phyloP scores from a whole-genome alignment of 2,888 invertebrate species.

The Drosophila stalkeri region DNA sequence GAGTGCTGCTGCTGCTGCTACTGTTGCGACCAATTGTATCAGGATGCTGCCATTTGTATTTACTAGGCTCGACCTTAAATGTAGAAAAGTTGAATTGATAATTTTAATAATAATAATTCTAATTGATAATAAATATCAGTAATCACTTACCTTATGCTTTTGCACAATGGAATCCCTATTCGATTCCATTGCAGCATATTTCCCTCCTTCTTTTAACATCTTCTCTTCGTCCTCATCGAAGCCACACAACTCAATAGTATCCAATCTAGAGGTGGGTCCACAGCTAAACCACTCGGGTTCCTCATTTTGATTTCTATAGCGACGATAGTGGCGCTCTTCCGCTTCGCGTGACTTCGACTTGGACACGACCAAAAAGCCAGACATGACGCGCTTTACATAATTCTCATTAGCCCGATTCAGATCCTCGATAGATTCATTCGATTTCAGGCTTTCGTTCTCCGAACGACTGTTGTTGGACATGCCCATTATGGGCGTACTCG shows the following conservation, averaged over 20 bases:
- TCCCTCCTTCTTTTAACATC: constrained; percentile 43
- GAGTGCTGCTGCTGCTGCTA: constrained; percentile 26
- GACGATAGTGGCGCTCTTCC: constrained; percentile 78
- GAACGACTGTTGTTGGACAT: constrained; percentile 58
- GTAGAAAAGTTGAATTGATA: background rate
- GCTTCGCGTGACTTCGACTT: constrained; percentile 77
- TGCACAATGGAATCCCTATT: constrained; percentile 45
- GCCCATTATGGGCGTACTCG: constrained; percentile 62
- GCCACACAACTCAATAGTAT: constrained; percentile 83
- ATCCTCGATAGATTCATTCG: constrained; percentile 67
- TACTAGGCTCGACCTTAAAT: constrained; percentile 49
- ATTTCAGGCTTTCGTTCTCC: constrained; percentile 62
- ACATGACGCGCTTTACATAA: constrained; percentile 82
- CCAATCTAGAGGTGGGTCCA: constrained; percentile 83
- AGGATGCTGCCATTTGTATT: constrained; percentile 59
- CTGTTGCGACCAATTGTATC: constrained; percentile 37
- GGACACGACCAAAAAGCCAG: constrained; percentile 81
- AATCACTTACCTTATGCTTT: constrained; percentile 61
- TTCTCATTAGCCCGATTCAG: constrained; percentile 76
- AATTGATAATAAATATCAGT: no score
- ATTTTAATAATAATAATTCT: no score
- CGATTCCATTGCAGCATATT: constrained; percentile 26
- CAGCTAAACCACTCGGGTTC: constrained; percentile 85
- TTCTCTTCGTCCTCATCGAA: constrained; percentile 82
- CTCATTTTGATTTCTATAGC: constrained; percentile 80